phyloP scores from a whole-genome alignment of 2,888 invertebrate genomes.

The Nebria brevicollis region DNA sequence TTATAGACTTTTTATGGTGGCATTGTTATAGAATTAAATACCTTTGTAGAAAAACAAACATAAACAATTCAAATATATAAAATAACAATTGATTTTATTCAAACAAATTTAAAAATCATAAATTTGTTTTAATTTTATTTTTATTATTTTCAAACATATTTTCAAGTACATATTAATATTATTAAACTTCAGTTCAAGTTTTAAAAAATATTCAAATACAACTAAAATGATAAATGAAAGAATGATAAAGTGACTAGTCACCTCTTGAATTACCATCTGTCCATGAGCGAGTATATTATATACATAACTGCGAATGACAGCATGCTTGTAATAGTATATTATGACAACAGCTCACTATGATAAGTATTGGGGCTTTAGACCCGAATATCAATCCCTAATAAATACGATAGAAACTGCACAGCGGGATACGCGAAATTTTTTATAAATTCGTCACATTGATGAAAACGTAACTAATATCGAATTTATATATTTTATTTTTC shows the following conservation, averaged over 20 bases:
- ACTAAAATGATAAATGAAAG: neutral
- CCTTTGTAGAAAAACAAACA: too few relatives aligned
- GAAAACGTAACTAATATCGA: neutral
- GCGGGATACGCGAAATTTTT: neutral
- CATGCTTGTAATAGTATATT: neutral
- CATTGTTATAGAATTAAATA: too few relatives aligned
- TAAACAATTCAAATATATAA: too few relatives aligned
- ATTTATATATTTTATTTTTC: neutral
- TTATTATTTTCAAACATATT: too few relatives aligned
- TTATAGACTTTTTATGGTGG: too few relatives aligned
- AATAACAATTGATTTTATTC: too few relatives aligned
- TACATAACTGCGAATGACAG: neutral
- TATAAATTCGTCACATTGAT: neutral
- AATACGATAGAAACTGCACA: neutral
- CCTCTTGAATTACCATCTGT: slow-evolving; percentile 1
- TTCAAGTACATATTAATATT: too few relatives aligned
- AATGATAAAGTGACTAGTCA: neutral
- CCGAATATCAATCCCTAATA: neutral
- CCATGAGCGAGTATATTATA: neutral
- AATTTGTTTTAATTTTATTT: too few relatives aligned
- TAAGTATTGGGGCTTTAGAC: neutral
- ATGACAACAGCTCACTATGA: neutral
- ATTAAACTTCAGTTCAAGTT: too few relatives aligned
- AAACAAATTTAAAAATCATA: too few relatives aligned
- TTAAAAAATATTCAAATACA: neutral